Evolutionary conservation across 2,113 vertebrate genomes (phyloP), one percentile per base, ranked within the genome.

Genomic region (Indicator maculatus): DNA sequence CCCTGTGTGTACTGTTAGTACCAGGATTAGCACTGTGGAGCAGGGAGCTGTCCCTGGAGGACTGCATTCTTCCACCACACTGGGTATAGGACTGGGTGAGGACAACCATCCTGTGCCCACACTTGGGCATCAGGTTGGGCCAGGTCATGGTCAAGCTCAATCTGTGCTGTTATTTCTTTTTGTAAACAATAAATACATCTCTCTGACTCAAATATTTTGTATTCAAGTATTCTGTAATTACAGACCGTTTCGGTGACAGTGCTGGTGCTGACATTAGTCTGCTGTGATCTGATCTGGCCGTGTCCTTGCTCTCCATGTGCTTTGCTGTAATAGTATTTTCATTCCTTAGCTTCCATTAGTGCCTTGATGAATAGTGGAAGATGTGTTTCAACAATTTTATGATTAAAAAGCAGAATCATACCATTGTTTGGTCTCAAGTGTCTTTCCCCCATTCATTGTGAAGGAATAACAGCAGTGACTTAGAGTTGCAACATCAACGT

Each of bases 351-450:
- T 84, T 72, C 77, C 53, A n/a, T 94, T 79, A 95, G 41, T 41
- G 17, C 58, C 41, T 60, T 44, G 20, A 76, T 66, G 86, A 53
- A 60, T 72, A 52, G 33, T 20, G 33, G n/a, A 94, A 86, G 66
- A 75, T 44, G 31, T 4, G n/a, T 94, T 93, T 96, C 83, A 81
- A 75, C 50, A 38, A 44, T 53, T 80, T 64, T 33, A 50, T 76
- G 38, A 81, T 93, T 86, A 83, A 89, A 90, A 96, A 93, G 41
- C 88, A 83, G 33, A 6, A 13, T 94, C 84, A 93, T 89, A 23
- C 33, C 1, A 0, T 83, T 75, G 5, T 92, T 89, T 53, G 70
- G 38, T 87, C 47, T 88, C 86, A 59, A 83, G 60, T 95, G 91
- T 63, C 77, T 83, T 76, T 78, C 3, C 64, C 20, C 12, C 8